A percentile compares a stretch with the other conserved stretches of the same genome.
These are phyloP conservation scores for Polypedilum vanderplanki DNA, from an alignment of 1,140 invertebrate species.

Conservation along the genomic window DNA sequence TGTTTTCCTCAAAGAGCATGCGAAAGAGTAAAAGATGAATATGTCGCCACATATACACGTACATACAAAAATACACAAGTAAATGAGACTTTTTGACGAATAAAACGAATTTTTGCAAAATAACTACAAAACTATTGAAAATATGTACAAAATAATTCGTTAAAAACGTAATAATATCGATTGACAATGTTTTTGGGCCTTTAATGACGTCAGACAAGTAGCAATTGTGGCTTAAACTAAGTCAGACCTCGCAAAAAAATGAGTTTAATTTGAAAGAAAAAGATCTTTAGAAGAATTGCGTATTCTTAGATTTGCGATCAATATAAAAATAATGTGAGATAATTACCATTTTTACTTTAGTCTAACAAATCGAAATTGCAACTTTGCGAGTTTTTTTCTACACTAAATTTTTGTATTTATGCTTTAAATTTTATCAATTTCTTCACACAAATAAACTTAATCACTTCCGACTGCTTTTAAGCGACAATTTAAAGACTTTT, in stretches of 20 bases:
- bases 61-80: background rate
- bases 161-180: too few species aligned
- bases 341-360: constrained; percentile 16
- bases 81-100: too few species aligned
- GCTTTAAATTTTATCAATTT: background rate
- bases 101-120: too few species aligned
- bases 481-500: background rate
- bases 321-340: background rate
- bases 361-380: constrained; percentile 10
- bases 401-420: constrained; percentile 3
- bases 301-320: background rate
- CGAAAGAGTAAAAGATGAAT: background rate
- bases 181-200: too few species aligned
- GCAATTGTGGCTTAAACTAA: too few species aligned
- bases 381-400: background rate
- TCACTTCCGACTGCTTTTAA: too few species aligned
- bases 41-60: background rate
- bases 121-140: too few species aligned
- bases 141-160: too few species aligned
- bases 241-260: too few species aligned
- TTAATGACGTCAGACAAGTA: too few species aligned
- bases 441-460: too few species aligned
- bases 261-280: too few species aligned
- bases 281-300: background rate
- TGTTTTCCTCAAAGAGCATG: background rate